These are phyloP conservation scores for Cassiopea xamachana DNA, from an alignment of 30 jellyfish, hydroid and myxozoan genomes.

Conservation along the genomic window DNA sequence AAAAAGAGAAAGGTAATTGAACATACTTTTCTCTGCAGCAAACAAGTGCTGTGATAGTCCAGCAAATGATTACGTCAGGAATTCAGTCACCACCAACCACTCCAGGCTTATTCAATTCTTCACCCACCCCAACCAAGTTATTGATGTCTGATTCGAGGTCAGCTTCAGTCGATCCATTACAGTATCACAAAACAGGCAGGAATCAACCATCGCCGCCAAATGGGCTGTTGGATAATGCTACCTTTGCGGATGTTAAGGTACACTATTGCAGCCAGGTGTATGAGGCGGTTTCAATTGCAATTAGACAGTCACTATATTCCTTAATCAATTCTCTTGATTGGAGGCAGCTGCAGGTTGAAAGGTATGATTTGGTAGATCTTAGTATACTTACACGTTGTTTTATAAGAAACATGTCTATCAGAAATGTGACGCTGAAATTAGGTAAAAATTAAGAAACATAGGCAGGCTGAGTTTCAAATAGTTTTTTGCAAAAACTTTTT, in stretches of 20 bases:
- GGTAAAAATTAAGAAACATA: too few species aligned
- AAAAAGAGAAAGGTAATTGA: not conserved
- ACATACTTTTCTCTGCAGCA: not conserved
- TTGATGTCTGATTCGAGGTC: conserved; percentile 42
- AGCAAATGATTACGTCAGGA: conserved; percentile 48
- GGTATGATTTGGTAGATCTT: not conserved
- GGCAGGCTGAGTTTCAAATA: too few species aligned
- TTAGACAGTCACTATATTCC: conserved; percentile 27
- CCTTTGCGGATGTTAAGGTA: conserved; percentile 54
- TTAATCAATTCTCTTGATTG: conserved; percentile 29
- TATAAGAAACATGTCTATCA: too few species aligned
- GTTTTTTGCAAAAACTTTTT: too few species aligned
- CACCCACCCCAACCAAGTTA: conserved; percentile 38
- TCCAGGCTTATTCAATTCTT: conserved; percentile 25
- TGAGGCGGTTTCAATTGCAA: conserved; percentile 63
- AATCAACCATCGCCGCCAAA: conserved; percentile 49
- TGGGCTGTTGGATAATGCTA: conserved; percentile 64
- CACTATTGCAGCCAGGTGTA: conserved; percentile 78
- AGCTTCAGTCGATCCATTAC: conserved; percentile 51
- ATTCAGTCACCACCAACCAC: conserved; percentile 57
- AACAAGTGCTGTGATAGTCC: conserved; percentile 54
- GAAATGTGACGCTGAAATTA: too few species aligned
- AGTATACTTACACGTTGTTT: not conserved
- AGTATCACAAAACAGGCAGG: conserved; percentile 1
- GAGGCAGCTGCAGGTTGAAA: conserved; percentile 10